These are phyloP conservation scores for Porites lobata DNA, from an alignment of 92 coral and sea anemone species.

Conservation along the genomic window DNA sequence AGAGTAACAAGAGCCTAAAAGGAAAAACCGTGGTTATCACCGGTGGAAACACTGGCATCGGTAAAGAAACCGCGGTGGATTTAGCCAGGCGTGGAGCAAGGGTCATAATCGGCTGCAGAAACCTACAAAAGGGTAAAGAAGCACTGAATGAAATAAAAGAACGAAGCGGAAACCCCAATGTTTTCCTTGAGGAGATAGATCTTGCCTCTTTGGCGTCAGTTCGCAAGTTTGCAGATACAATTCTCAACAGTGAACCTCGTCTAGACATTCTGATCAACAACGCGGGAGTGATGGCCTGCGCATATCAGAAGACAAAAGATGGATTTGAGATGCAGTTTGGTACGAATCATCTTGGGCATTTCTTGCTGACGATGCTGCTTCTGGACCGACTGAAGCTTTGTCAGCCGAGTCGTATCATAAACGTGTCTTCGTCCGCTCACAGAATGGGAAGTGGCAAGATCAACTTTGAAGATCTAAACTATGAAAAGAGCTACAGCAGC, in stretches of 20 bases:
- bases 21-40: conserved; percentile 91
- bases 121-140: conserved; percentile 64
- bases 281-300: conserved; percentile 86
- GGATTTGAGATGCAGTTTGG: conserved; percentile 93
- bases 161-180: conserved; percentile 60
- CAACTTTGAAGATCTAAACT: conserved; percentile 76
- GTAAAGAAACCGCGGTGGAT: conserved; percentile 89
- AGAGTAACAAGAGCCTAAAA: conserved; percentile 67
- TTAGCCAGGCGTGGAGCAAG: conserved; percentile 89
- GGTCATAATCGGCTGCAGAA: conserved; percentile 85
- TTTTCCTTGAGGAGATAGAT: conserved; percentile 83
- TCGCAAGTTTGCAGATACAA: conserved; percentile 77
- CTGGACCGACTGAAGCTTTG: conserved; percentile 80
- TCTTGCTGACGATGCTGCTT: conserved; percentile 84
- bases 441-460: conserved; percentile 47
- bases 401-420: conserved; percentile 80
- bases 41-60: conserved; percentile 91
- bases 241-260: conserved; percentile 81
- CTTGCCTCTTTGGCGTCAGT: conserved; percentile 87
- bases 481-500: conserved; percentile 65
- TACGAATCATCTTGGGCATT: conserved; percentile 94
- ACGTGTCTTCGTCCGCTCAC: conserved; percentile 75
- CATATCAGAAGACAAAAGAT: conserved; percentile 75
- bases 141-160: conserved; percentile 80
- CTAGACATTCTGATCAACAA: conserved; percentile 89